Evolutionary conservation across 2,797 vertebrate genomes (phyloP).

Genomic region (Myotis planiceps): DNA sequence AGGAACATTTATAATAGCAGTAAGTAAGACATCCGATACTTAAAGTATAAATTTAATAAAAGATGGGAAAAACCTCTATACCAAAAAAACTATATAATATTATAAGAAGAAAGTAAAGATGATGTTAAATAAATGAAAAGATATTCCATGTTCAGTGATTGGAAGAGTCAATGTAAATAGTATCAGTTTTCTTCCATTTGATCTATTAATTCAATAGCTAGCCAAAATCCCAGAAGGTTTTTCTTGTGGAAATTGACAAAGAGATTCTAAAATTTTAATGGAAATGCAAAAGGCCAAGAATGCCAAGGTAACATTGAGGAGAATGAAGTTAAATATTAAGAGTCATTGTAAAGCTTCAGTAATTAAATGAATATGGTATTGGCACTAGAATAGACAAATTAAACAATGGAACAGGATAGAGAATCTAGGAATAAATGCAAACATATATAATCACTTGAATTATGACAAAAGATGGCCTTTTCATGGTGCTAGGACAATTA

Average conservation of each 20-base stretch:
- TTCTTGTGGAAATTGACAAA: neutral
- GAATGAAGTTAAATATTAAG: neutral
- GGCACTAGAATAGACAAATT: neutral
- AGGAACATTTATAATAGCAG: neutral
- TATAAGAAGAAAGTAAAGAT: neutral
- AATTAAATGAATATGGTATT: neutral
- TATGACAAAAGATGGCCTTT: neutral
- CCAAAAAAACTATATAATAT: neutral
- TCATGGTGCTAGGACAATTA: neutral
- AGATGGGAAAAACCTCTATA: neutral
- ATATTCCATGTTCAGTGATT: neutral
- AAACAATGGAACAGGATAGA: neutral
- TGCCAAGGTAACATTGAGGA: neutral
- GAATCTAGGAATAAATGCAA: neutral
- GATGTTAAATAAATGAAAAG: neutral
- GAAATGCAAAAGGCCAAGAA: neutral
- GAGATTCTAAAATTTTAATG: slow-evolving; percentile 8
- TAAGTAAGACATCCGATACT: neutral
- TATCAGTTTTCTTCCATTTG: neutral
- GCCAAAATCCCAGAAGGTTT: neutral
- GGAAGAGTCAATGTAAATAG: neutral
- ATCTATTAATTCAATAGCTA: neutral
- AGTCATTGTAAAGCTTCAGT: neutral
- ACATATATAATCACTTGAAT: neutral
- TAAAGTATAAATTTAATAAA: neutral